Evolutionary conservation across 2,113 vertebrate species (phyloP), one percentile per base, ranked within the genome.

Genomic region (Hippoglossus stenolepis): DNA sequence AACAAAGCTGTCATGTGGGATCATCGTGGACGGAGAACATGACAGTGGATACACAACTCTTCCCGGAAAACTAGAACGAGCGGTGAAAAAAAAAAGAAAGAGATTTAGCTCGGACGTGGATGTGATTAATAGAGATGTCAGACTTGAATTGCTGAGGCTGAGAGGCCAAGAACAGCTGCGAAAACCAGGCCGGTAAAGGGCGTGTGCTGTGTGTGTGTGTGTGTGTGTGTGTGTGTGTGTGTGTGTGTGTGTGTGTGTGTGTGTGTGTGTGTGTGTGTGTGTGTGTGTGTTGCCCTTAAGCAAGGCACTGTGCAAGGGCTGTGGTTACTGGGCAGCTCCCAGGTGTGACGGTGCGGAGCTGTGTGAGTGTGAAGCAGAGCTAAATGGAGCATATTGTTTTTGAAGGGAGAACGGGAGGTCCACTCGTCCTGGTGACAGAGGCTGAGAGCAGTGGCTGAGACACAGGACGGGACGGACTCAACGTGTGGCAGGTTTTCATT

Each of bases 1-100:
- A 86, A 86, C 84, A 90, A 61, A 75, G 28, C 66, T 77, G 81
- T 73, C 81, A 78, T 51, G 24, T 8, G 21, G 73, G 84, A 73
- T 38, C 80, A 77, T 38, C 66, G n/a, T 18, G 5, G 40, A 26
- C 8, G 4, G 70, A 79, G 75, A 83, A 54, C 65, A 74, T 73
- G 79, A 77, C 75, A 80, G 70, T 9, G 49, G 38, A 66, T 13
- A n/a, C 4, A 45, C 60, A 70, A 20, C 26, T 68, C 68, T 82
- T 77, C 53, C 73, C 77, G 87, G 80, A 90, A 87, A 84, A 80
- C 7, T 6, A 38, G 18, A 21, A 28, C 13, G 5, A 26, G 65
- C 47, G 18, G 20, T 20, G 51, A 20, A 20, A 47, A 47, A 13
- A 13, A 47, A 62, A 43, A 70, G 21, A 35, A 7, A 38, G 8